A percentile compares a stretch with the other conserved stretches of the same genome.
Conservation (phyloP, 2,888 invertebrate genomes). For the Epinotia nisella region DNA sequence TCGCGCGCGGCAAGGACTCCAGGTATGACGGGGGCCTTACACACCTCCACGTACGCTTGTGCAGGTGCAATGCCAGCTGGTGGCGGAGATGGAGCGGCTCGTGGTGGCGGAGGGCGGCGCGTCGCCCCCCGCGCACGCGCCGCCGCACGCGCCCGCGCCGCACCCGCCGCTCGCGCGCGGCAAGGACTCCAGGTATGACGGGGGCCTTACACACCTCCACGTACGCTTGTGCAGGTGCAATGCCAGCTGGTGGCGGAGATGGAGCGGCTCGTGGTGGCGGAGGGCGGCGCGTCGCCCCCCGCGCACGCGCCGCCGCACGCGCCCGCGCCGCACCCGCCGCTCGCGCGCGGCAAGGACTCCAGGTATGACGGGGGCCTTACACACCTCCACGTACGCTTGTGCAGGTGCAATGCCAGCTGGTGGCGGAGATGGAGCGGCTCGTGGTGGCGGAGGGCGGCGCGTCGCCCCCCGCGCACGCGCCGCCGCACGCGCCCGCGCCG, state of each 20-base stretch:
- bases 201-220: no score
- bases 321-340: constrained; percentile 50
- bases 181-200: constrained; percentile 70
- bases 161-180: constrained; percentile 55
- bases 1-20: constrained; percentile 65
- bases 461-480: constrained; percentile 71
- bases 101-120: constrained; percentile 66
- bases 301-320: constrained; percentile 59
- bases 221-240: no score
- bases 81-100: constrained; percentile 72
- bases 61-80: constrained; percentile 66
- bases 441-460: constrained; percentile 66
- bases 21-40: constrained; percentile 55
- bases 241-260: constrained; percentile 66
- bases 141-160: constrained; percentile 45
- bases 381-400: no score
- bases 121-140: constrained; percentile 71
- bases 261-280: constrained; percentile 70
- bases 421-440: constrained; percentile 72
- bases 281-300: constrained; percentile 70
- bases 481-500: constrained; percentile 45
- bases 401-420: constrained; percentile 66
- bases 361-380: constrained; percentile 55
- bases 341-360: constrained; percentile 65
- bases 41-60: no score